These are phyloP conservation scores for Oscheius sp. DNA, from an alignment of 1,140 invertebrate genomes.

Conservation along the genomic window DNA sequence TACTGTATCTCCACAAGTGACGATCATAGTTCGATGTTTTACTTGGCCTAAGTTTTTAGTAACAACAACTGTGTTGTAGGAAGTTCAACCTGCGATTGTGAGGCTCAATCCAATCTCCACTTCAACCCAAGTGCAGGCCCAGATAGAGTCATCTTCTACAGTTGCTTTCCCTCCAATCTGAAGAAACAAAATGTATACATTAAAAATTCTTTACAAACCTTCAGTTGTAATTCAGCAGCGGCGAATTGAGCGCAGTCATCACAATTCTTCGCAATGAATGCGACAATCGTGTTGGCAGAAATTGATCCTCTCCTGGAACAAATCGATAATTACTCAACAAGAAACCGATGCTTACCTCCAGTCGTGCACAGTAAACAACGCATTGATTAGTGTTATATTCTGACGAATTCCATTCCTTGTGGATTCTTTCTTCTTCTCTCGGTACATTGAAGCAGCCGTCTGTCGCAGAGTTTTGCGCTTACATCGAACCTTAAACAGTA, in stretches of 20 bases:
- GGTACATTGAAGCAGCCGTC: constrained; percentile 15
- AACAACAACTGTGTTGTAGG: neutral
- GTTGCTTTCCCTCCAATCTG: neutral
- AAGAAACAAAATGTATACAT: too few relatives aligned
- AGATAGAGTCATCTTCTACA: constrained; percentile 19
- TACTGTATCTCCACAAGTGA: constrained; percentile 8
- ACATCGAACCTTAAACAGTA: neutral
- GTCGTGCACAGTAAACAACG: constrained; percentile 20
- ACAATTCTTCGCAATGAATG: constrained; percentile 9
- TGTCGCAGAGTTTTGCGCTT: constrained; percentile 6
- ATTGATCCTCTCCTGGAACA: neutral
- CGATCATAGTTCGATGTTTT: constrained; percentile 4
- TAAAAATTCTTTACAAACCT: too few relatives aligned
- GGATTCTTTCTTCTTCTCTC: constrained; percentile 9
- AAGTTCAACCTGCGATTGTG: neutral
- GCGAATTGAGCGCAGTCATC: constrained; percentile 22
- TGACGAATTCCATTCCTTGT: constrained; percentile 17
- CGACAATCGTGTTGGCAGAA: neutral
- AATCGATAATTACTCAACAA: neutral
- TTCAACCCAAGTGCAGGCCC: constrained; percentile 24
- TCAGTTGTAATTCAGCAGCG: neutral
- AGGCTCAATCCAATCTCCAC: neutral
- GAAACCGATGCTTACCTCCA: constrained; percentile 7
- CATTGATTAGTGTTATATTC: constrained; percentile 22
- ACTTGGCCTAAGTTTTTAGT: neutral